phyloP scores from a whole-genome alignment of 2,113 vertebrate genomes.

The Gasterosteus nipponicus region DNA sequence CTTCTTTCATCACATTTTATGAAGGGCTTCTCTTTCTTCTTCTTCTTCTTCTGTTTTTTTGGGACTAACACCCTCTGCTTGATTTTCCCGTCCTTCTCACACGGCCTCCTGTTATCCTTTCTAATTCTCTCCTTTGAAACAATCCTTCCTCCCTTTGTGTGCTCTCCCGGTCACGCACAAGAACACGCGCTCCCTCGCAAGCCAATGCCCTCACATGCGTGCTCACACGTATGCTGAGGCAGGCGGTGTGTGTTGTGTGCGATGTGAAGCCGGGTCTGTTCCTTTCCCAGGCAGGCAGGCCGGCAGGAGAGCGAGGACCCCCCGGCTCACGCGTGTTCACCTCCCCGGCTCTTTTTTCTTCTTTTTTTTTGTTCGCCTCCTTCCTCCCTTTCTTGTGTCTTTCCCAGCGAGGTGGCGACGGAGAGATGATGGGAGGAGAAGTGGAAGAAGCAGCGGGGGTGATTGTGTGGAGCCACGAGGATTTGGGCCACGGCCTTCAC shows the following conservation, averaged over 20 bases:
- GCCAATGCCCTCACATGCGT: constrained; percentile 40
- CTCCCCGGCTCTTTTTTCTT: not conserved
- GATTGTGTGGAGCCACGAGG: constrained; percentile 8
- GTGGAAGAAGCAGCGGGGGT: constrained; percentile 7
- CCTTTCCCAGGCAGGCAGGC: constrained; percentile 61
- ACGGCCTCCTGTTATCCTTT: constrained; percentile 31
- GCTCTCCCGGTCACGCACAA: constrained; percentile 48
- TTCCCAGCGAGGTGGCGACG: constrained; percentile 4
- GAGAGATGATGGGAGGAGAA: constrained; percentile 8
- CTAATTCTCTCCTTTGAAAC: constrained; percentile 56
- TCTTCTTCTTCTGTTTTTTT: not conserved
- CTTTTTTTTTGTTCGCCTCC: not conserved
- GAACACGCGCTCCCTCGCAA: constrained; percentile 6
- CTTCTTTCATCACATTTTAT: constrained; percentile 31
- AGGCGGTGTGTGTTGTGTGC: constrained; percentile 9
- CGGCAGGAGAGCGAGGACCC: constrained; percentile 41
- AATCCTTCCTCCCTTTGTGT: constrained; percentile 11
- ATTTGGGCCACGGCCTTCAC: not conserved
- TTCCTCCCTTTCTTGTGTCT: constrained; percentile 22
- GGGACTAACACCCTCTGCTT: constrained; percentile 15
- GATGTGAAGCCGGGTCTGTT: constrained; percentile 59
- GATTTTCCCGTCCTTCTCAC: constrained; percentile 34
- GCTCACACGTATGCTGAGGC: constrained; percentile 48
- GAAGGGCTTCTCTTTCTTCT: not conserved
- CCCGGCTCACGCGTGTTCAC: constrained; percentile 8